A percentile compares a stretch with the other conserved stretches of the same genome.
Evolutionary conservation across 2,113 vertebrate species (phyloP).

Genomic region (Promerops cafer): DNA sequence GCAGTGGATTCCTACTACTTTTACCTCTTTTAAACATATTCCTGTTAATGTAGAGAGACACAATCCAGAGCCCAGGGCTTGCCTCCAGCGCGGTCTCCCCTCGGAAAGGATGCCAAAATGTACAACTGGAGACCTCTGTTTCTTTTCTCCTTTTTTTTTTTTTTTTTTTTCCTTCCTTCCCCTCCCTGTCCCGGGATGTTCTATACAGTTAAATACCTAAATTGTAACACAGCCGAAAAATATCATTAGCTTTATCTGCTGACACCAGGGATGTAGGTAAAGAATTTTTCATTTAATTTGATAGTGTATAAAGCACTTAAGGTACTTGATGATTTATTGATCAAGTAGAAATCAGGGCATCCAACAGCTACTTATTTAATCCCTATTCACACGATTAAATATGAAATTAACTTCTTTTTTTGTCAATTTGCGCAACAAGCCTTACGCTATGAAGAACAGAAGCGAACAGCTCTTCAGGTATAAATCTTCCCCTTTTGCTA

Average conservation of each 20-base stretch:
- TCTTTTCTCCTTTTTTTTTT: background rate
- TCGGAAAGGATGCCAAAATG: background rate
- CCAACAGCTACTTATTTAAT: slow-evolving; percentile 75
- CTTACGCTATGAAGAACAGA: slow-evolving; percentile 26
- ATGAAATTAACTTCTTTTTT: slow-evolving; percentile 49
- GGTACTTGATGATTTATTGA: slow-evolving; percentile 80
- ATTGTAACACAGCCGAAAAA: slow-evolving; percentile 70
- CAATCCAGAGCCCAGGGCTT: background rate
- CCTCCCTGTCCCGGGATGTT: background rate
- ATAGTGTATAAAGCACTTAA: slow-evolving; percentile 76
- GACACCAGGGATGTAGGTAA: slow-evolving; percentile 72
- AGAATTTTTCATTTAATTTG: slow-evolving; percentile 80
- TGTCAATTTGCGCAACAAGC: slow-evolving; percentile 42
- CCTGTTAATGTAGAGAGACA: background rate
- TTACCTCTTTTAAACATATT: background rate
- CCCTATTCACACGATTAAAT: slow-evolving; percentile 67
- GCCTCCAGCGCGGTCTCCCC: background rate
- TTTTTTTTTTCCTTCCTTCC: too few relatives aligned
- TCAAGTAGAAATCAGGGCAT: slow-evolving; percentile 75
- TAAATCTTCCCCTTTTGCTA: slow-evolving; percentile 68
- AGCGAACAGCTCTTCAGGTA: slow-evolving; percentile 24
- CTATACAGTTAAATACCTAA: slow-evolving; percentile 55
- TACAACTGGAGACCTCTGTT: background rate
- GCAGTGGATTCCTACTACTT: background rate
- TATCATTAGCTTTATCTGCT: slow-evolving; percentile 69